These are phyloP conservation scores for Microtus richardsoni DNA, from an alignment of 2,113 vertebrate species.

Conservation along the genomic window DNA sequence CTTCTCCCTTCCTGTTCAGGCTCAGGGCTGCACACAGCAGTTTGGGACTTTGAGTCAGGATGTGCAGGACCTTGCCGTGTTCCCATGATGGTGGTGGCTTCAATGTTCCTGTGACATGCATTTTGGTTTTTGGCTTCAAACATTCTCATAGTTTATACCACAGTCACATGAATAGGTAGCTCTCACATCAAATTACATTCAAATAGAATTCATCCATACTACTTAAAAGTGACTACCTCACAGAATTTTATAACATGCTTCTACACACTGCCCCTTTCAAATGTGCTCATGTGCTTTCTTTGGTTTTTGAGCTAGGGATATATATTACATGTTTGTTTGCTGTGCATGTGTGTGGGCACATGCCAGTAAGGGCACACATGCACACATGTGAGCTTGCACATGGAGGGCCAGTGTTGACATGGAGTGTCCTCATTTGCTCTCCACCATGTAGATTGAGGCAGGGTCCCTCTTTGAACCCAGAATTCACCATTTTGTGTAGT, in stretches of 20 bases:
- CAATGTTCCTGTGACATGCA: accelerated
- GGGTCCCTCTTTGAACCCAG: background rate
- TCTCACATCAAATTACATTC: background rate
- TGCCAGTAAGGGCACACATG: background rate
- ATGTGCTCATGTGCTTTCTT: background rate
- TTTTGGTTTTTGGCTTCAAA: background rate
- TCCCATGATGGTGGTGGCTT: background rate
- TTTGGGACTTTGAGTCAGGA: too few species aligned
- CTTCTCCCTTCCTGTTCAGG: too few species aligned
- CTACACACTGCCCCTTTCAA: background rate
- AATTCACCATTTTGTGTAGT: background rate
- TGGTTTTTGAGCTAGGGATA: background rate
- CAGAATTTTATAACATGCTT: background rate
- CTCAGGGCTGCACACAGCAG: accelerated
- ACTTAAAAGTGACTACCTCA: background rate
- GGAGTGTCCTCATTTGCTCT: too few species aligned
- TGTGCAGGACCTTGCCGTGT: background rate
- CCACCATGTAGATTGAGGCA: background rate
- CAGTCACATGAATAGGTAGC: accelerated
- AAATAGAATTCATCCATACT: background rate
- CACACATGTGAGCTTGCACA: background rate
- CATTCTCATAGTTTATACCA: too few species aligned
- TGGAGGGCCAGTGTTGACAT: background rate
- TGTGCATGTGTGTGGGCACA: background rate
- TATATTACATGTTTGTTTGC: background rate